Conservation (phyloP, 1,140 invertebrate species). For the Daktulosphaira vitifoliae region DNA sequence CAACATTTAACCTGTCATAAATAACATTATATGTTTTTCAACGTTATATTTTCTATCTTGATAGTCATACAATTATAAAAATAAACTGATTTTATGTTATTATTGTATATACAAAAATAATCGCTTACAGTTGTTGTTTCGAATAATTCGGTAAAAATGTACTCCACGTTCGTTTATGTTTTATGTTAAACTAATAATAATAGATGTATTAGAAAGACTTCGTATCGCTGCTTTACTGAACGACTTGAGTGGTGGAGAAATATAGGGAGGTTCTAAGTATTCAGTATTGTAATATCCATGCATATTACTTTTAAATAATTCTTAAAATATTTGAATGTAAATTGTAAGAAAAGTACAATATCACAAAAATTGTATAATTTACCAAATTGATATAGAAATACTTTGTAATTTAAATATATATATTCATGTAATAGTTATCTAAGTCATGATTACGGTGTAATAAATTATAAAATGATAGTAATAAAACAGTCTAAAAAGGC, state of each 20-base stretch:
- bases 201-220: constrained; percentile 3
- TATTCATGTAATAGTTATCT: too few species aligned
- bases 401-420: too few species aligned
- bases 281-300: too few species aligned
- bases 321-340: too few species aligned
- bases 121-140: neutral
- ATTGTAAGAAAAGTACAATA: too few species aligned
- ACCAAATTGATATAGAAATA: too few species aligned
- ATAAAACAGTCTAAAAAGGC: too few species aligned
- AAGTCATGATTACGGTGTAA: too few species aligned
- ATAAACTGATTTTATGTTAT: neutral
- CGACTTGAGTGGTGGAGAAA: constrained; percentile 4
- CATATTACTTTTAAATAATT: too few species aligned
- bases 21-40: neutral
- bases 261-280: constrained; percentile 11
- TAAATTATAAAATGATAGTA: too few species aligned
- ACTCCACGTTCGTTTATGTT: neutral
- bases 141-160: neutral
- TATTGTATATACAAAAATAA: neutral
- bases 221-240: constrained; percentile 7
- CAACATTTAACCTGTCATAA: neutral
- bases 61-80: constrained; percentile 4
- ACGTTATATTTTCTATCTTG: constrained; percentile 1
- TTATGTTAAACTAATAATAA: neutral
- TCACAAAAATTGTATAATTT: too few species aligned